Evolutionary conservation across 37 sponge, comb jelly and placozoan genomes (phyloP).

Genomic region (Haliclona indistincta): DNA sequence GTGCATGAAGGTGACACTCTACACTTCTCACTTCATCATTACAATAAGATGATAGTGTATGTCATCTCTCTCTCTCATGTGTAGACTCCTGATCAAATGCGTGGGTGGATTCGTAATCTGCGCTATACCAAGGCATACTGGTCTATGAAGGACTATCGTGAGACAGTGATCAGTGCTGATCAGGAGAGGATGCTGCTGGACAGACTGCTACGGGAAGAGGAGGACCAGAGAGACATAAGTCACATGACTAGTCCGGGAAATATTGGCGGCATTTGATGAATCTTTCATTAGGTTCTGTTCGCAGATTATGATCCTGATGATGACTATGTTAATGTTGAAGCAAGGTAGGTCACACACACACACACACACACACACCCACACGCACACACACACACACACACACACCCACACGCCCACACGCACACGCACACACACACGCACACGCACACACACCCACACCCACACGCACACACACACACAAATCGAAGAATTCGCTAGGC

Average conservation of each 20-base stretch:
- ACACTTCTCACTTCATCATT: background rate
- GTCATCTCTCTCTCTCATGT: background rate
- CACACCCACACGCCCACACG: no score
- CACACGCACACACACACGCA: no score
- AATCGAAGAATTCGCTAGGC: no score
- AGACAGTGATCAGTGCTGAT: conserved; percentile 71
- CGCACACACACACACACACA: no score
- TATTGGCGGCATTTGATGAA: background rate
- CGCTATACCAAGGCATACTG: conserved; percentile 77
- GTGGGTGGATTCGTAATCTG: conserved; percentile 64
- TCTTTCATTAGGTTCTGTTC: background rate
- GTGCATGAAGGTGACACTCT: no score
- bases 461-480: conserved; percentile 26
- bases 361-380: no score
- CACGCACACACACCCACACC: no score
- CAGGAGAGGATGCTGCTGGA: conserved; percentile 66
- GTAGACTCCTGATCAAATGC: conserved; percentile 54
- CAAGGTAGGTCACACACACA: background rate
- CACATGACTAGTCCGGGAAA: background rate
- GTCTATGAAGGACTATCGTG: conserved; percentile 58
- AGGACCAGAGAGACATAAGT: conserved; percentile 34
- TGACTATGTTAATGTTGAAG: background rate
- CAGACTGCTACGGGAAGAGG: conserved; percentile 36
- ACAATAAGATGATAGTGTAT: background rate
- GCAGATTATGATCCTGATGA: background rate